These are phyloP conservation scores for Lasioglossum calceatum DNA, from an alignment of 2,888 invertebrate species.

Conservation along the genomic window DNA sequence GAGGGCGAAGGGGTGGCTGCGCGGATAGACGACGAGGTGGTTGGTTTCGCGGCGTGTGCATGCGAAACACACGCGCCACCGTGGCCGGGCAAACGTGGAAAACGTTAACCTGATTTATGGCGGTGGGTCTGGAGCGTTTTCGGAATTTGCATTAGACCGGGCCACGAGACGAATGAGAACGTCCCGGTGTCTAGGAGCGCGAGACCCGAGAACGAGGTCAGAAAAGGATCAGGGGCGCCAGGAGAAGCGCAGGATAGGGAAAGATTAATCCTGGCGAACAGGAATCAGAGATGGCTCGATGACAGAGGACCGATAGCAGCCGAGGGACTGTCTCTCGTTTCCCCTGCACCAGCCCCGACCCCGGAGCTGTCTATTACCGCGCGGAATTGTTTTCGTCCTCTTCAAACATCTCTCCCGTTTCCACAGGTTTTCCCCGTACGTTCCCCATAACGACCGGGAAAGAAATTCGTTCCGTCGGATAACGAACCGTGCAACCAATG, in stretches of 20 bases:
- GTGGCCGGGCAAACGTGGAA: constrained; percentile 44
- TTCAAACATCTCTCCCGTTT: constrained; percentile 70
- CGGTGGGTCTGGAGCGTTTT: constrained; percentile 71
- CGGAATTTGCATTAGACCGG: constrained; percentile 76
- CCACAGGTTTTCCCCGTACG: constrained; percentile 54
- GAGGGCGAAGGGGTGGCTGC: not conserved
- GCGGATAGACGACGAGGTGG: constrained; percentile 17
- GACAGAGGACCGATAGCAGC: constrained; percentile 48
- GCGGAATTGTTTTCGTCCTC: constrained; percentile 73
- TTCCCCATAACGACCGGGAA: not conserved
- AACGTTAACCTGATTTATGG: constrained; percentile 78
- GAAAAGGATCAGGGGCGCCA: constrained; percentile 9
- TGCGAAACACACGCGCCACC: constrained; percentile 38
- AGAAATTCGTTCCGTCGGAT: not conserved
- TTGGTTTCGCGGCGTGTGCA: constrained; percentile 24
- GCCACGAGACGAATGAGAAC: constrained; percentile 35
- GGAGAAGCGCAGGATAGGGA: constrained; percentile 14
- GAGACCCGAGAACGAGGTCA: not conserved
- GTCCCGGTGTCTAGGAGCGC: constrained; percentile 11
- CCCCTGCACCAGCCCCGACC: constrained; percentile 14
- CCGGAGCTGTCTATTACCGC: constrained; percentile 71
- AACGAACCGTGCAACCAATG: not conserved
- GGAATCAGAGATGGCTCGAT: constrained; percentile 59
- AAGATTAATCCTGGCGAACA: constrained; percentile 57
- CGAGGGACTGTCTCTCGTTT: constrained; percentile 24